Evolutionary conservation across 35 echinoderm and acorn worm genomes (phyloP), one percentile per base, ranked within the genome.

Genomic region (Apostichopus californicus): DNA sequence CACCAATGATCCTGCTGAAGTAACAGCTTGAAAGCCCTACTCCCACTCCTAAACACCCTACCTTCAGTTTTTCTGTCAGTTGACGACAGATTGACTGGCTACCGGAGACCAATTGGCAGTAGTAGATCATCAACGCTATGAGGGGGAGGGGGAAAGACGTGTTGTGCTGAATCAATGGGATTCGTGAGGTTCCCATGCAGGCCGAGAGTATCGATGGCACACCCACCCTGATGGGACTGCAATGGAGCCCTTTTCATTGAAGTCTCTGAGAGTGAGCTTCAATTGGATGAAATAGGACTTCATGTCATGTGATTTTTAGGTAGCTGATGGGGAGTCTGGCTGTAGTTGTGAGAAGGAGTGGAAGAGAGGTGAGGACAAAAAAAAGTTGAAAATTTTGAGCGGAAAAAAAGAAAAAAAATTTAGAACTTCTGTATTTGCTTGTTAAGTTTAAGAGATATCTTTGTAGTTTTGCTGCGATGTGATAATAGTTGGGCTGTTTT

Each of bases 1-100:
- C 90, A 3, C 63, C 11, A 23, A 15, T 23, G 61, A 46, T 24
- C 24, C 5, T 73, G 68, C 60, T 55, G 68, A 89, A 64, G 86
- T 89, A 18, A 34, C 60, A 89, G 86, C 86, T 21, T 89, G 64
- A 89, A 73, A 28, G 86, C 61, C 86, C 86, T 56, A 72, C 86
- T 72, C 86, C 86, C 86, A 89, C 86, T 89, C 86, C 86, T 89
- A 89, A 89, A 89, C 86, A 89, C 86, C 86, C 86, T 89, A 89
- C 86, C 46, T 89, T 66, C 86, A 89, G 86, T 89, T 89, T 89
- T 89, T 89, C 86, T 89, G 86, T 89, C 86, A 89, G 60, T 68
- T n/a, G 46, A 82, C 63, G 86, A 73, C 86, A 89, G 86, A 89
- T 89, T 65, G 86, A 89, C 86, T 89, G 86, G 63, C 86, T 89